Percentiles rank a stretch among this genome's conserved stretches.
Evolutionary conservation across 64 coral and sea anemone species (phyloP).

Genomic region (Montipora capricornis): DNA sequence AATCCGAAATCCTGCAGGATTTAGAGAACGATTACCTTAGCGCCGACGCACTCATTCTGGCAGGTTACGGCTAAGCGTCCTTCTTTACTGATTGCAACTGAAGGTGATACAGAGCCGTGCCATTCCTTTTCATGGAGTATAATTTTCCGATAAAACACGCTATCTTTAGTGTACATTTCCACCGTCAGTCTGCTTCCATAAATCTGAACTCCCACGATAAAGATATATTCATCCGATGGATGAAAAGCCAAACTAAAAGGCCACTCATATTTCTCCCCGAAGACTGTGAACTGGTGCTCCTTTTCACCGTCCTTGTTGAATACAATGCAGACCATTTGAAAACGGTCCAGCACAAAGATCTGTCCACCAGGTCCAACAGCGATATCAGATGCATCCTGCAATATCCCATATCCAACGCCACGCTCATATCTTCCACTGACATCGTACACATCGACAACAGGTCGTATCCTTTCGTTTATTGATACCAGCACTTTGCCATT

Average conservation of each 20-base stretch:
- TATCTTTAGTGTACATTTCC: constrained; percentile 22
- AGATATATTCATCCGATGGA: constrained; percentile 10
- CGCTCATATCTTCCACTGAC: constrained; percentile 3
- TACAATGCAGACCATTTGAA: neutral
- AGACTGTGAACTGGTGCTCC: neutral
- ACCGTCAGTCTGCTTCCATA: neutral
- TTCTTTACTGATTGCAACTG: neutral
- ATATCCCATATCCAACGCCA: neutral
- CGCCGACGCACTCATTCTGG: no score
- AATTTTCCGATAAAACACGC: neutral
- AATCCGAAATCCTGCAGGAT: no score
- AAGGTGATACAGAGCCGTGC: neutral
- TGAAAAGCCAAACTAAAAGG: constrained; percentile 2
- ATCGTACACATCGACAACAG: constrained; percentile 12
- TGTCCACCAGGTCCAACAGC: neutral
- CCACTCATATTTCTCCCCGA: neutral
- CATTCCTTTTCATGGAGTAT: constrained; percentile 35
- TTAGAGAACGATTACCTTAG: no score
- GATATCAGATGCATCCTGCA: neutral
- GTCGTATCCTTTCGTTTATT: neutral
- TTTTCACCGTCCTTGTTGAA: constrained; percentile 12
- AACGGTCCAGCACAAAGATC: constrained; percentile 11
- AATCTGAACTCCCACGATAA: neutral
- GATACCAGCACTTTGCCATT: constrained; percentile 24
- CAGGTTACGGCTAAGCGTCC: constrained; percentile 24